A percentile compares a stretch with the other conserved stretches of the same genome.
Conservation (phyloP, 2,888 invertebrate species). For the Coelinius sp. region DNA sequence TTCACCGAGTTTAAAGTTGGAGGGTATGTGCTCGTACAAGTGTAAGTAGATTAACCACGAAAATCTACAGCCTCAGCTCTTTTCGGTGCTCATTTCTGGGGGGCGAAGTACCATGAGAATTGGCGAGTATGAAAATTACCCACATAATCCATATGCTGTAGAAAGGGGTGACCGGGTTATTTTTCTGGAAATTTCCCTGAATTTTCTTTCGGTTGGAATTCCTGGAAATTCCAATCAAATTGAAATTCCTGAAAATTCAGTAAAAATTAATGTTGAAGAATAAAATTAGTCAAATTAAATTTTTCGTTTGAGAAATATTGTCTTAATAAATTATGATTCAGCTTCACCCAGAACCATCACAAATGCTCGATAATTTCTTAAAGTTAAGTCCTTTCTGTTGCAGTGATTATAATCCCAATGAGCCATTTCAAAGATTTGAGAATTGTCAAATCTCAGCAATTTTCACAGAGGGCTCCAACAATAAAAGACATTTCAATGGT, state of each 20-base stretch:
- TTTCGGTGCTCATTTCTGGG: neutral
- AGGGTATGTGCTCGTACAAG: conserved; percentile 39
- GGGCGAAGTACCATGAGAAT: neutral
- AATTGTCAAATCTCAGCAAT: neutral
- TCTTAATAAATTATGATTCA: too few relatives aligned
- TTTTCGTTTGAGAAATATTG: too few relatives aligned
- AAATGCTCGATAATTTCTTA: neutral
- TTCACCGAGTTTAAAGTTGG: conserved; percentile 24
- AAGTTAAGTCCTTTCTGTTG: neutral
- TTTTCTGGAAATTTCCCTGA: too few relatives aligned
- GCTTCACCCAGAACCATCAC: neutral
- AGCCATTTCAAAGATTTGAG: neutral
- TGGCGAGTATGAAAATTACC: conserved; percentile 4
- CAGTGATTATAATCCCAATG: neutral
- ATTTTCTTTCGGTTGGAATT: too few relatives aligned
- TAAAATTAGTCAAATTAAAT: too few relatives aligned
- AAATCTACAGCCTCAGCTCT: neutral
- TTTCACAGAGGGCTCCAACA: neutral
- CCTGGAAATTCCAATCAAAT: too few relatives aligned
- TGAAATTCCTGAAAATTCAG: too few relatives aligned
- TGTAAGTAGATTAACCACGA: conserved; percentile 46
- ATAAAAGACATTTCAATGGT: conserved; percentile 15
- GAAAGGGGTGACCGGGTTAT: too few relatives aligned
- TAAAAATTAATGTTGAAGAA: too few relatives aligned
- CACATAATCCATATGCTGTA: conserved; percentile 20